Base-by-base conservation (phyloP, 2,888 invertebrate genomes). In the Stenotaenia linearis region DNA sequence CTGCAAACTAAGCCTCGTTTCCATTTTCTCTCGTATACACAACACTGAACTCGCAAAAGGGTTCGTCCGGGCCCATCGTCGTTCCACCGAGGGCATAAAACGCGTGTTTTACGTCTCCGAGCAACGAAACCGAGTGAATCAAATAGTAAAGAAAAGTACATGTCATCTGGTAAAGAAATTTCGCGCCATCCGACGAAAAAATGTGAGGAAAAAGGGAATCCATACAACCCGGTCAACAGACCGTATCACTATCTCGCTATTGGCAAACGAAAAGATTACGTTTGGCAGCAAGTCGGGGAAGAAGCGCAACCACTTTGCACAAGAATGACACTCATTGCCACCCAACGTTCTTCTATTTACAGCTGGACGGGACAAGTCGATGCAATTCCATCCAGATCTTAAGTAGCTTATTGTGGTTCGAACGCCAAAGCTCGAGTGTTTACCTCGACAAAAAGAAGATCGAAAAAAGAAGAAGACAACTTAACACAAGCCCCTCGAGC, bases 281-380 rank as follows among this genome's bases (percentile, higher is more conserved):
- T 69, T 69, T 69, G 69, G 69, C 69, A 69, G 23, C 69, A 28
- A 25, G 69, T 69, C 69, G 69, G 18, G 18, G 50, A 50, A 50
- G 50, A 50, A 50, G 18, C 50, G 69, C 69, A 28, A 69, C 69
- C 69, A 69, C 69, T 69, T 69, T 69, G 69, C 69, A 69, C 69
- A 69, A 69, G 69, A 69, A 69, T 69, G 69, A 69, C 69, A 69
- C 69, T 69, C 69, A 69, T 69, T 69, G 69, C 69, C 69, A 69
- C 25, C 69, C 25, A 28, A n/a, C 15, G 69, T 28, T 28, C 56
- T n/a, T 69, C 69, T 69, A 69, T 69, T 69, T 69, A 69, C 69
- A 69, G 69, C 69, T 69, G 69, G 69, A 69, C 69, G 69, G 69
- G 69, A 69, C 69, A 69, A 69, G 69, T 69, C 69, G 69, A 69